Conservation (phyloP, 2,113 vertebrate species). For the Phylloscopus whistleri region DNA sequence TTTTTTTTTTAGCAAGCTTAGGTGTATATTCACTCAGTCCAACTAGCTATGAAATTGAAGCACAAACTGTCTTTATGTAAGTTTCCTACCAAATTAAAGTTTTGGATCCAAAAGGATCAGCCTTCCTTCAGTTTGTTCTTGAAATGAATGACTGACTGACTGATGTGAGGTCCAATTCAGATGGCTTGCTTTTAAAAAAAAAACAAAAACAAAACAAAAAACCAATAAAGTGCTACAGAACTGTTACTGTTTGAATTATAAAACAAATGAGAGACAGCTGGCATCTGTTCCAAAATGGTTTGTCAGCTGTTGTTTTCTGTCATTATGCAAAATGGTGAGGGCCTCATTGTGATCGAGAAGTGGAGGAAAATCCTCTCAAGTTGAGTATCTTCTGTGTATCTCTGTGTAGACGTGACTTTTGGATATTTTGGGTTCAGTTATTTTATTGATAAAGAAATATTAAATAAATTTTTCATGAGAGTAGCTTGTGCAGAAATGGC, state of each 20-base stretch:
- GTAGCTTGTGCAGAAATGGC: slow-evolving; percentile 36
- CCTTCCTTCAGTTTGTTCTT: slow-evolving; percentile 55
- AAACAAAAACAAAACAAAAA: neutral
- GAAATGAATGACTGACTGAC: slow-evolving; percentile 2
- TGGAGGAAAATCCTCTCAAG: slow-evolving; percentile 53
- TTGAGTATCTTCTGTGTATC: slow-evolving; percentile 38
- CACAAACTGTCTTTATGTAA: slow-evolving; percentile 69
- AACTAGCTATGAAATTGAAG: slow-evolving; percentile 62
- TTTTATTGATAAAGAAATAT: slow-evolving; percentile 42
- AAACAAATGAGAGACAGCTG: slow-evolving; percentile 72
- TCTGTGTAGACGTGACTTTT: slow-evolving; percentile 15
- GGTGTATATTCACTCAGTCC: slow-evolving; percentile 69
- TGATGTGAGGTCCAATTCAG: slow-evolving; percentile 38
- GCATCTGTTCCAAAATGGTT: slow-evolving; percentile 69
- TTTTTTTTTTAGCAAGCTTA: slow-evolving; percentile 47
- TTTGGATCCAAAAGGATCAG: slow-evolving; percentile 50
- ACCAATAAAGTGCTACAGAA: slow-evolving; percentile 60
- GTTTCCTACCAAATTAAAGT: slow-evolving; percentile 47
- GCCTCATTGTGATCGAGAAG: slow-evolving; percentile 61
- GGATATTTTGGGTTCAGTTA: slow-evolving; percentile 54
- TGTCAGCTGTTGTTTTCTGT: slow-evolving; percentile 78
- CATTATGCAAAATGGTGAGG: slow-evolving; percentile 70
- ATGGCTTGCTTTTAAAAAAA: slow-evolving; percentile 56
- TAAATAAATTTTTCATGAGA: slow-evolving; percentile 54
- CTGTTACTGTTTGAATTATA: slow-evolving; percentile 65